A percentile compares a stretch with the other conserved stretches of the same genome.
These are phyloP conservation scores for Natrix natrix DNA, from an alignment of 2,797 vertebrate genomes.

Conservation along the genomic window DNA sequence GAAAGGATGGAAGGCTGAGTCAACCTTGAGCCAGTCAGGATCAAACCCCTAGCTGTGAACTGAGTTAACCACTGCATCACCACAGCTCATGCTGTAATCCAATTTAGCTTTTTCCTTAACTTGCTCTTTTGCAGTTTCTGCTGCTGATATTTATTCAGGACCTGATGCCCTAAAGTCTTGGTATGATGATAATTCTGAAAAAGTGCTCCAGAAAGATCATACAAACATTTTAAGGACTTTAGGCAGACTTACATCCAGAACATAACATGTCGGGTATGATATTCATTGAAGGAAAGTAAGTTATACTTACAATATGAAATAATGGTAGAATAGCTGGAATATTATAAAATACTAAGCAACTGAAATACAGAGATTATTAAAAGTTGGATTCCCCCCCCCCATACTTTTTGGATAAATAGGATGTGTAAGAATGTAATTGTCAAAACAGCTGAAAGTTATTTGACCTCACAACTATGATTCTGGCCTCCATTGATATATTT, in stretches of 20 bases:
- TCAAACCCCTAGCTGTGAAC: too few relatives aligned
- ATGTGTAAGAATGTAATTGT: neutral
- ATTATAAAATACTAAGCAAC: neutral
- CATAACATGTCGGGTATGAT: neutral
- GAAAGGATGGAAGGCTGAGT: too few relatives aligned
- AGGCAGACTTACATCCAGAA: neutral
- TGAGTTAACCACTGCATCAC: too few relatives aligned
- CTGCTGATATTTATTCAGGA: neutral
- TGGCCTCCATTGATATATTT: neutral
- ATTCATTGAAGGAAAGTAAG: neutral
- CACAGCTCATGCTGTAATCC: neutral
- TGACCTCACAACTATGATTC: neutral
- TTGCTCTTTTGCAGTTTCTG: neutral
- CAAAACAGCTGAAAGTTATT: neutral
- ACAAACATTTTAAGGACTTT: neutral
- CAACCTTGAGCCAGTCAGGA: too few relatives aligned
- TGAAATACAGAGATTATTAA: neutral
- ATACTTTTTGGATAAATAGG: neutral
- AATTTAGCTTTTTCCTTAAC: neutral
- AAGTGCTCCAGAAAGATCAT: neutral
- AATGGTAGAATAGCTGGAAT: neutral
- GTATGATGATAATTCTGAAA: neutral
- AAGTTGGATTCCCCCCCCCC: neutral
- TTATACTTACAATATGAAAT: neutral
- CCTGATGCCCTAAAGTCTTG: neutral